Conservation (phyloP, 1,140 invertebrate genomes). For the Teleopsis dalmanni region DNA sequence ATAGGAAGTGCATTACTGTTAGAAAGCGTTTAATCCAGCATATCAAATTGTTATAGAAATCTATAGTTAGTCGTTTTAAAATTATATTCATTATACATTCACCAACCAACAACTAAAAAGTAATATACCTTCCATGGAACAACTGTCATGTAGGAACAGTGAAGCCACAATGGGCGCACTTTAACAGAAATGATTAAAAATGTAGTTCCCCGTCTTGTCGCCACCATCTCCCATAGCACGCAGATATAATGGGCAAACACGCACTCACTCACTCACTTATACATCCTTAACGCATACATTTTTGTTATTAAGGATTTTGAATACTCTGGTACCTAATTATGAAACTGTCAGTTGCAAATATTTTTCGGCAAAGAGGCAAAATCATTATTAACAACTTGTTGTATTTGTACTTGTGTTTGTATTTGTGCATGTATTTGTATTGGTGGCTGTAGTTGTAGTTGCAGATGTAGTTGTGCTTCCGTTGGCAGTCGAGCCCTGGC, state of each 20-base stretch:
- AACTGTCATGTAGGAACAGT: not conserved
- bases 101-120: not conserved
- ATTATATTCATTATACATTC: not conserved
- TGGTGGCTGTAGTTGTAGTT: not conserved
- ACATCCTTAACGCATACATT: too few species aligned
- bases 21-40: too few species aligned
- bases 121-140: not conserved
- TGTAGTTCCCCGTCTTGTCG: not conserved
- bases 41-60: too few species aligned
- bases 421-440: not conserved
- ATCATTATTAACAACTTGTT: conserved; percentile 7
- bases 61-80: too few species aligned
- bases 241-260: not conserved
- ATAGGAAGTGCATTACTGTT: too few species aligned
- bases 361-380: conserved; percentile 1
- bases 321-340: conserved; percentile 46
- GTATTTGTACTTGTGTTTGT: conserved; percentile 4
- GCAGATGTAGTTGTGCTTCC: too few species aligned
- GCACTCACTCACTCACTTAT: not conserved
- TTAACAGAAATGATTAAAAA: not conserved
- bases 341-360: conserved; percentile 43
- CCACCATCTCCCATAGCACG: not conserved
- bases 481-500: too few species aligned
- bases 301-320: conserved; percentile 45
- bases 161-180: not conserved